Percentiles rank a stretch among this genome's conserved stretches.
Conservation (phyloP, 2,113 vertebrate genomes). For the Hippopotamus amphibius region DNA sequence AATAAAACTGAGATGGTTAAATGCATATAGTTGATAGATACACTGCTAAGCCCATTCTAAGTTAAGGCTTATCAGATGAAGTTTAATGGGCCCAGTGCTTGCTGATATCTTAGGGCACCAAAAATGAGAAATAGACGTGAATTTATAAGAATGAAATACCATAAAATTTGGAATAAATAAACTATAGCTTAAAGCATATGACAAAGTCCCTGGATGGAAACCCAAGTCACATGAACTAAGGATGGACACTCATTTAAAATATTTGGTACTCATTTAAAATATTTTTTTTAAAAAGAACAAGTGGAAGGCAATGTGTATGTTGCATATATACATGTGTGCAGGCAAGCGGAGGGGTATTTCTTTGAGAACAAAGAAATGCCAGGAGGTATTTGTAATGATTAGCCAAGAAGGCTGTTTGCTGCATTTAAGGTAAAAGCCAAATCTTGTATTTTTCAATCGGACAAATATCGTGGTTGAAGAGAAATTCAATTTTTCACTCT, state of each 20-base stretch:
- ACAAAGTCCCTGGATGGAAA: not conserved
- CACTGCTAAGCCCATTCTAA: conserved; percentile 64
- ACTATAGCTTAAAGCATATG: conserved; percentile 55
- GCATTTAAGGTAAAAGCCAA: not conserved
- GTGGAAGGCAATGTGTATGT: not conserved
- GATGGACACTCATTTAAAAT: not conserved
- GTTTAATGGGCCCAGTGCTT: conserved; percentile 50
- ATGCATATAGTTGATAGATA: conserved; percentile 56
- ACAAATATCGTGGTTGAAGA: conserved; percentile 23
- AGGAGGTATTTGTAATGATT: conserved; percentile 66
- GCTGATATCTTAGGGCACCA: conserved; percentile 33
- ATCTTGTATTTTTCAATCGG: conserved; percentile 45
- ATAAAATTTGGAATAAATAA: conserved; percentile 65
- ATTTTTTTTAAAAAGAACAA: not conserved
- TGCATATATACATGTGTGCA: not conserved
- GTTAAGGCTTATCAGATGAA: conserved; percentile 68
- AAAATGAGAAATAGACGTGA: conserved; percentile 58
- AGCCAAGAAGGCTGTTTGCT: conserved; percentile 56
- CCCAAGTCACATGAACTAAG: conserved; percentile 17
- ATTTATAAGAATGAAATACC: conserved; percentile 39
- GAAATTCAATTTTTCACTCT: conserved; percentile 60
- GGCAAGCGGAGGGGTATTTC: not conserved
- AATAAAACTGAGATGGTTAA: conserved; percentile 48
- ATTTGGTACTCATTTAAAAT: conserved; percentile 48
- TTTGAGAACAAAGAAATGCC: conserved; percentile 58